Evolutionary conservation across 2,113 vertebrate species (phyloP).

Genomic region (Antidorcas marsupialis): DNA sequence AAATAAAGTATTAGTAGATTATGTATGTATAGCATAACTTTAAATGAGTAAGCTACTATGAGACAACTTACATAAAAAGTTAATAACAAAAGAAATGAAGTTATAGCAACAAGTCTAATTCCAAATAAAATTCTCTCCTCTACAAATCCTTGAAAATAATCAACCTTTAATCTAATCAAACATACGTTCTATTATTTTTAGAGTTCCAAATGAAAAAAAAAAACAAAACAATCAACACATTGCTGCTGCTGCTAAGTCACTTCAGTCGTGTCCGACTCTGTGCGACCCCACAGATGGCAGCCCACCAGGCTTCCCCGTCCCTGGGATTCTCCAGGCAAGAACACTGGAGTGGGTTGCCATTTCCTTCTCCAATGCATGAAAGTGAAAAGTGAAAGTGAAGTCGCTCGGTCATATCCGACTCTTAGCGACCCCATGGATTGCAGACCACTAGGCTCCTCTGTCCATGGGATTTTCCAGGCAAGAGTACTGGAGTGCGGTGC

Average conservation of each 20-base stretch:
- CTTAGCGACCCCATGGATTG: too few species aligned
- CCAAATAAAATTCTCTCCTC: background rate
- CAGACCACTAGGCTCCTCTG: too few species aligned
- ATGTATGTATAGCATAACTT: background rate
- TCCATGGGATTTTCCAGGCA: too few species aligned
- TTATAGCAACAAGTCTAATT: background rate
- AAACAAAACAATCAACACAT: background rate
- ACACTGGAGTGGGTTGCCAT: too few species aligned
- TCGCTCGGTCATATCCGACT: too few species aligned
- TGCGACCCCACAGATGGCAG: too few species aligned
- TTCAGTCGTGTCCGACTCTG: too few species aligned
- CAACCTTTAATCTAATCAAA: background rate
- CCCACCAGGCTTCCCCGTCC: too few species aligned
- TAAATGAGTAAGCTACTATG: background rate
- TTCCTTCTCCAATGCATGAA: too few species aligned
- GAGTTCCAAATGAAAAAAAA: background rate
- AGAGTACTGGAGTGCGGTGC: too few species aligned
- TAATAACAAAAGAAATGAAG: background rate
- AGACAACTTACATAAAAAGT: background rate
- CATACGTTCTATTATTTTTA: background rate
- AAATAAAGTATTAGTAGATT: background rate
- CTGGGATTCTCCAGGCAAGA: too few species aligned
- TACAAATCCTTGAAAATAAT: background rate
- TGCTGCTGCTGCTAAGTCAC: background rate
- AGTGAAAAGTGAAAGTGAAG: too few species aligned